Conservation (phyloP, 2,113 vertebrate species). For the Archocentrus centrarchus region DNA sequence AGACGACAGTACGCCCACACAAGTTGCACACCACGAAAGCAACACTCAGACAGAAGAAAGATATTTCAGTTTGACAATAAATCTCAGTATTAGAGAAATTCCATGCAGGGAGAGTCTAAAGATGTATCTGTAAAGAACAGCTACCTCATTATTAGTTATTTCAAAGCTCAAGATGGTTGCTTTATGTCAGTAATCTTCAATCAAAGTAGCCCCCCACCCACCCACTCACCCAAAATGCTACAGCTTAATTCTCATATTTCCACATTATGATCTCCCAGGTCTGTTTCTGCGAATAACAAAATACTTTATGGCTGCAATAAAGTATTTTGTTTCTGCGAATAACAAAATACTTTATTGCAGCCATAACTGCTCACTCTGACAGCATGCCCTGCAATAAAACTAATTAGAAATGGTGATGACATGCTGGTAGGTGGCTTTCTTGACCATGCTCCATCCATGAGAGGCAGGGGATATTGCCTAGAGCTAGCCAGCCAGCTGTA, state of each 20-base stretch:
- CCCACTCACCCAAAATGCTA: too few relatives aligned
- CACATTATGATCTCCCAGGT: background rate
- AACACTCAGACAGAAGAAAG: background rate
- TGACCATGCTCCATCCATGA: background rate
- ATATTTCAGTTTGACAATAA: conserved; percentile 19
- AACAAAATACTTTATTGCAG: background rate
- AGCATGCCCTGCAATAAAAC: background rate
- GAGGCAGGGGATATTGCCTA: background rate
- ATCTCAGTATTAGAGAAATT: background rate
- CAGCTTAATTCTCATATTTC: background rate
- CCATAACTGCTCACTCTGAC: background rate
- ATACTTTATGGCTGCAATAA: background rate
- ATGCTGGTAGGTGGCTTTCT: background rate
- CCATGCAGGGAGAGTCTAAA: background rate
- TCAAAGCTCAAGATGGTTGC: background rate
- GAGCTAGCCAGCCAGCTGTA: background rate
- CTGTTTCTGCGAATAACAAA: background rate
- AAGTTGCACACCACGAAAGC: background rate
- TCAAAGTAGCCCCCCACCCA: background rate
- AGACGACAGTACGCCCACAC: conserved; percentile 53
- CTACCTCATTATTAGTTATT: background rate
- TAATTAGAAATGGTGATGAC: background rate
- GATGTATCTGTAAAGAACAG: background rate
- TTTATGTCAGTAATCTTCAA: background rate
- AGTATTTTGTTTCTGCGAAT: background rate